Evolutionary conservation across 2,888 invertebrate genomes (phyloP), one percentile per base, ranked within the genome.

Genomic region (Salticus scenicus): DNA sequence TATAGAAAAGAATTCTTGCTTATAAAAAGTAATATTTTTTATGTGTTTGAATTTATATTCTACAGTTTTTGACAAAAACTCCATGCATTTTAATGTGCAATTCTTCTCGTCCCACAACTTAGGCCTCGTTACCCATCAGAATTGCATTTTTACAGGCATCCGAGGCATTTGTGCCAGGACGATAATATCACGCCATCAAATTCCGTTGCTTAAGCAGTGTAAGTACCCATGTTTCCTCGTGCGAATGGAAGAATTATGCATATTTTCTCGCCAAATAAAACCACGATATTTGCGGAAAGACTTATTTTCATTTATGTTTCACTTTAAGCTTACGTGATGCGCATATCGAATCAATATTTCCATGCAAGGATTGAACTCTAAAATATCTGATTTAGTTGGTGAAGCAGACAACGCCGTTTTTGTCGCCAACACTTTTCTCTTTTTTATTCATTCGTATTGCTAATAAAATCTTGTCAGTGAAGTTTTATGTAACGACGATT

Each of bases 51-150:
- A n/a, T n/a, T n/a, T n/a, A n/a, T n/a, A n/a, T n/a, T n/a, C n/a
- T n/a, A n/a, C n/a, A n/a, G 37, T 7, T 10, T 37, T 37, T 10
- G 37, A 37, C 5, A 72, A 84, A 84, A 77, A 84, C 78, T 84
- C 83, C 63, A 84, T 84, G 83, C 83, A 84, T 84, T 84, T 84
- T 84, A 84, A 84, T 84, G 73, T 63, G 66, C 37, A 73, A 84
- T 84, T 84, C 73, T 63, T 66, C 41, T n/a, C 42, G 5, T 24
- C 24, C 10, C 67, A 33, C 24, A 37, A 67, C 33, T 33, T 33
- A n/a, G 12, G 67, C 8, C 33, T 67, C 67, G 37, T 67, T 67
- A 67, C 67, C 33, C 67, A 67, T 67, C n/a, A 7, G 33, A 37
- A 67, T 67, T 70, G 71, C 63, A 82, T 82, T 82, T n/a, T 69